Percentiles rank a stretch among this genome's conserved stretches.
phyloP scores from a whole-genome alignment of 2,888 invertebrate genomes.

The Oscheius myriophilus region DNA sequence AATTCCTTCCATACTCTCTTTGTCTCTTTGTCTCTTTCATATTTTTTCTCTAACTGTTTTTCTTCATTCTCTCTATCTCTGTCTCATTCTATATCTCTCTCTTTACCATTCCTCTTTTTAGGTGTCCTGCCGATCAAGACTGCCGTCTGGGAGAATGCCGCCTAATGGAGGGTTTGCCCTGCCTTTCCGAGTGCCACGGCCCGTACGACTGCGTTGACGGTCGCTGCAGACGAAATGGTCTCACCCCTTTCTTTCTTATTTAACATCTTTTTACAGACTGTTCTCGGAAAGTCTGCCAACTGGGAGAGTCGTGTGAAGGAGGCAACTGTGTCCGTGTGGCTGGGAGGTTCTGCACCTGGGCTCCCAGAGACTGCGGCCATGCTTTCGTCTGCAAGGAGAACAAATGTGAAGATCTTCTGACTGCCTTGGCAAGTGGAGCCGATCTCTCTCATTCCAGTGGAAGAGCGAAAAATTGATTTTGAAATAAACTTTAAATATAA shows the following conservation, averaged over 20 bases:
- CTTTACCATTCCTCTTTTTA: conserved; percentile 1
- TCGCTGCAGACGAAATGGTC: conserved; percentile 60
- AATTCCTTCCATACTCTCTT: too few species aligned
- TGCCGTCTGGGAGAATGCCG: conserved; percentile 63
- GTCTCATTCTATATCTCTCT: conserved; percentile 13
- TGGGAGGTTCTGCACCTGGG: conserved; percentile 56
- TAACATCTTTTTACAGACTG: conserved; percentile 51
- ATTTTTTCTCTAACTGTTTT: too few species aligned
- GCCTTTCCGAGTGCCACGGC: conserved; percentile 53
- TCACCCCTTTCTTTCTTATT: not conserved
- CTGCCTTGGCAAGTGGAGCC: not conserved
- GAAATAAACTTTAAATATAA: too few species aligned
- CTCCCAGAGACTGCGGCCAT: conserved; percentile 63
- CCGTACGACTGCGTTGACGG: conserved; percentile 64
- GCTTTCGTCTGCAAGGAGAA: conserved; percentile 59
- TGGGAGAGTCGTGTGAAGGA: conserved; percentile 65
- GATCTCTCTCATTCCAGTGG: conserved; percentile 6
- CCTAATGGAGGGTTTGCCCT: conserved; percentile 52
- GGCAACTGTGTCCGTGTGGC: conserved; percentile 62
- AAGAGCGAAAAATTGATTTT: not conserved
- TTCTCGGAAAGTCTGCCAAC: conserved; percentile 62
- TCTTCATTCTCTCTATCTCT: not conserved
- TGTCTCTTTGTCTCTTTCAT: too few species aligned
- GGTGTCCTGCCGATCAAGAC: conserved; percentile 62
- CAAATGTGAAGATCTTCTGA: conserved; percentile 43